Base-by-base conservation (phyloP, 1,140 invertebrate genomes). In the Lucilia sericata region DNA sequence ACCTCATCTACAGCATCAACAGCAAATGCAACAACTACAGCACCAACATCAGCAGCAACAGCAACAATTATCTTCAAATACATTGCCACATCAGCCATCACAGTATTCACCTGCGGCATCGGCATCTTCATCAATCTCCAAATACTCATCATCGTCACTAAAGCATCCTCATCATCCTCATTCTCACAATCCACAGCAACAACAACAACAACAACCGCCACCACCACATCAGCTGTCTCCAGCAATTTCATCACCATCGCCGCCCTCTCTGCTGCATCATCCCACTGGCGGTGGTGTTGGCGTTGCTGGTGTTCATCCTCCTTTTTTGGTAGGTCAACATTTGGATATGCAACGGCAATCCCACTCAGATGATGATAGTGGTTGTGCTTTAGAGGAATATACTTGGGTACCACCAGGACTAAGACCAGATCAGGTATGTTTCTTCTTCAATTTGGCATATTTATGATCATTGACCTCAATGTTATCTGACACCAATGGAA, bases 341-440 rank as follows among this genome's bases (percentile, higher is more conserved):
- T 92, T 92, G 70, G 94, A 97, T 89, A 95, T 95, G 85, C 96
- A 97, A 88, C 92, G 97, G 60, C 97, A 98, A 88, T 98, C 97
- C 4, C 97, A 98, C 88, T 98, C 96, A 75, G 98, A 99, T 91
- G 98, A 99, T 90, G 98, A 99, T 92, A 98, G 96, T 75, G 98
- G 98, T 10, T 99, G 98, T 90, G 97, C 98, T 7, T 92, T 99
- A 75, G 98, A 99, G 89, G 98, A 99, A 91, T 99, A 99, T 92
- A 98, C 97, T 0, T 99, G 98, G 98, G 97, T 99, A 75, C 98
- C 98, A 60, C 97, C 97, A 5, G 98, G 98, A 84, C 93, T 99
- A 5, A 95, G 97, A 91, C 97, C 98, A 13, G 98, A 99, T 92
- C 98, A 98, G 95, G 98, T 99, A 92, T 93, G 91, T 86, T 49